Conservation (phyloP, 2,797 vertebrate species). For the Notolepis coatsorum region DNA sequence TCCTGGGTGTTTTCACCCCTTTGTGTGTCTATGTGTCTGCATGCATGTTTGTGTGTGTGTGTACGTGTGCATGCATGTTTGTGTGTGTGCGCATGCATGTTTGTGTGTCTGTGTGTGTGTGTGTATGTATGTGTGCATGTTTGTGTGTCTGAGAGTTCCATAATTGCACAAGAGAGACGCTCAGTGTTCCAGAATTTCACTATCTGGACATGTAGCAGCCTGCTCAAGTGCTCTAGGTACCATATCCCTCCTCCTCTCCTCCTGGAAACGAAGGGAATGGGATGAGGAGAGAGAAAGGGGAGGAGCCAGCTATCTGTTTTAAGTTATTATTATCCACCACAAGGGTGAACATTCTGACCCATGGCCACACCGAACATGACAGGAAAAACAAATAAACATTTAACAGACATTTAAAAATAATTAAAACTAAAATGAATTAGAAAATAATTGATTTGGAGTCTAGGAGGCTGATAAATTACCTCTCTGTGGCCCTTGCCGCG, state of each 20-base stretch:
- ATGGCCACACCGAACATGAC: too few relatives aligned
- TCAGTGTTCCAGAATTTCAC: constrained; percentile 9
- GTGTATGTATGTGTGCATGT: background rate
- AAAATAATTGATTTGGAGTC: too few relatives aligned
- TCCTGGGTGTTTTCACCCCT: background rate
- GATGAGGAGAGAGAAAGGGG: too few relatives aligned
- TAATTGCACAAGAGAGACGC: background rate
- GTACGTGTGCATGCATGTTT: constrained; percentile 1
- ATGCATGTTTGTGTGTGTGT: background rate
- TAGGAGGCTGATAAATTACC: too few relatives aligned
- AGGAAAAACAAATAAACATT: too few relatives aligned
- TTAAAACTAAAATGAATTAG: too few relatives aligned
- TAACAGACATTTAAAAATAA: too few relatives aligned
- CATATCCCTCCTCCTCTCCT: background rate
- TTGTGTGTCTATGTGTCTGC: too few relatives aligned
- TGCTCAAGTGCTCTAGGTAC: constrained; percentile 19
- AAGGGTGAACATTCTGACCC: too few relatives aligned
- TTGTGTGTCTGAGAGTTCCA: background rate
- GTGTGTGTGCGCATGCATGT: constrained; percentile 23
- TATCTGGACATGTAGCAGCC: constrained; percentile 26
- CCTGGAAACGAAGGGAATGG: background rate
- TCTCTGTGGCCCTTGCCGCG: too few relatives aligned
- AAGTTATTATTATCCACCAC: too few relatives aligned
- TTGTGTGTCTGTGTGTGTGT: background rate
- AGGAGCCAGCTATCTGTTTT: too few relatives aligned